phyloP scores from a whole-genome alignment of 2,888 invertebrate species.

The Anorthoa munda region DNA sequence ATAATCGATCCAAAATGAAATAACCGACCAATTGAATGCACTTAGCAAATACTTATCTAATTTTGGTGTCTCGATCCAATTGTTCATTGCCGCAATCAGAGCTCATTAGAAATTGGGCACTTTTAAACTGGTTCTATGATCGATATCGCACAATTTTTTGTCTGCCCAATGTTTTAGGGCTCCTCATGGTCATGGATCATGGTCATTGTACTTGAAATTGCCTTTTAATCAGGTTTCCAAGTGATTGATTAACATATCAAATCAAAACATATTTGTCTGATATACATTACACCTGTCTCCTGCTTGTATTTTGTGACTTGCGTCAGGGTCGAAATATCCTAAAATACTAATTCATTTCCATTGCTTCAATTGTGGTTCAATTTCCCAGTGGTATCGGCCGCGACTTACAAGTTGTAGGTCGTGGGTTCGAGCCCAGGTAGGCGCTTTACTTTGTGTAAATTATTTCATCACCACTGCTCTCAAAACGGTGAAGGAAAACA shows the following conservation, averaged over 20 bases:
- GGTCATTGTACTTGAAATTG: background rate
- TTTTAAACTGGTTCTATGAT: conserved; percentile 28
- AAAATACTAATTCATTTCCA: background rate
- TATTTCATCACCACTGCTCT: too few species aligned
- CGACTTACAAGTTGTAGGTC: too few species aligned
- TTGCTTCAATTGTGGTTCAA: conserved; percentile 19
- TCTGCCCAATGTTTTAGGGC: background rate
- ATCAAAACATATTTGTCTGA: background rate
- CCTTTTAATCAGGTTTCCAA: conserved; percentile 6
- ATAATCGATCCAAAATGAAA: conserved; percentile 81
- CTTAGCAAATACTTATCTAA: conserved; percentile 64
- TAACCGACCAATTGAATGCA: conserved; percentile 74
- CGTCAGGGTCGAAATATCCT: background rate
- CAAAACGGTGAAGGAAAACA: too few species aligned
- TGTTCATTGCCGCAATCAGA: conserved; percentile 45
- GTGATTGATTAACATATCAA: conserved; percentile 11
- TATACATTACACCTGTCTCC: background rate
- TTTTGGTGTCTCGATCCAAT: conserved; percentile 34
- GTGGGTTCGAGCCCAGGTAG: too few species aligned
- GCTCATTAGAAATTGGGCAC: conserved; percentile 25
- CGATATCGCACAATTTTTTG: conserved; percentile 19
- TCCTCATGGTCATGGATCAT: background rate
- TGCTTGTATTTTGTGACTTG: conserved; percentile 10
- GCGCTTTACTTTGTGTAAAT: too few species aligned
- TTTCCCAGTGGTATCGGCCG: too few species aligned